A percentile compares a stretch with the other conserved stretches of the same genome.
Evolutionary conservation across 2,113 vertebrate species (phyloP).

Genomic region (Hemiprocne comata): DNA sequence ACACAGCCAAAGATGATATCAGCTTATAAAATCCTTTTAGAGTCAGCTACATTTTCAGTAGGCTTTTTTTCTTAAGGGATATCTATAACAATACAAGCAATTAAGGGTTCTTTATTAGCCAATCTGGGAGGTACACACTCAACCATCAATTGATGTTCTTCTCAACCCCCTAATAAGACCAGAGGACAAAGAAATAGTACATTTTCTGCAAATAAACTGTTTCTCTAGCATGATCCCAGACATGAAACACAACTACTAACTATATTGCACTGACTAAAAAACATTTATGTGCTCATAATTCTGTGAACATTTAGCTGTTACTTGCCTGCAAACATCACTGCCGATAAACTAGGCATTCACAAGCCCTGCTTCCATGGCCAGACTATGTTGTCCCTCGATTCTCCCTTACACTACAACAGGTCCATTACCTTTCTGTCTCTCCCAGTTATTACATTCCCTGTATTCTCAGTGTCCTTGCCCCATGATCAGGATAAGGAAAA

Average conservation of each 20-base stretch:
- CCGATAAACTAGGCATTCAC: neutral
- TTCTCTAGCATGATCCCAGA: neutral
- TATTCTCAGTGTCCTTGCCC: neutral
- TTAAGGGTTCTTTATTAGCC: slow-evolving; percentile 16
- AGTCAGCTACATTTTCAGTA: slow-evolving; percentile 32
- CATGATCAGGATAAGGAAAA: neutral
- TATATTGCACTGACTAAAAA: neutral
- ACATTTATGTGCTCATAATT: neutral
- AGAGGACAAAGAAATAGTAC: neutral
- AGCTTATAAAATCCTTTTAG: slow-evolving; percentile 16
- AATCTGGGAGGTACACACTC: neutral
- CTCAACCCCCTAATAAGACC: neutral
- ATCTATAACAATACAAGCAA: neutral
- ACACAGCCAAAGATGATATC: slow-evolving; percentile 37
- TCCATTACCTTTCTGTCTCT: neutral
- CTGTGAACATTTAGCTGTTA: neutral
- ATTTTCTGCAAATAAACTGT: neutral
- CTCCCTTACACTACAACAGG: neutral
- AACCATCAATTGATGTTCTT: neutral
- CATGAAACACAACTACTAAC: neutral
- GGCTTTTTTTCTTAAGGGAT: slow-evolving; percentile 7
- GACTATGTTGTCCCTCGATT: neutral
- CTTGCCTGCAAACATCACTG: neutral
- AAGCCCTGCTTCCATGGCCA: neutral
- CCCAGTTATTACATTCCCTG: neutral